Conservation (phyloP, 2,797 vertebrate species). For the Clangula hyemalis region DNA sequence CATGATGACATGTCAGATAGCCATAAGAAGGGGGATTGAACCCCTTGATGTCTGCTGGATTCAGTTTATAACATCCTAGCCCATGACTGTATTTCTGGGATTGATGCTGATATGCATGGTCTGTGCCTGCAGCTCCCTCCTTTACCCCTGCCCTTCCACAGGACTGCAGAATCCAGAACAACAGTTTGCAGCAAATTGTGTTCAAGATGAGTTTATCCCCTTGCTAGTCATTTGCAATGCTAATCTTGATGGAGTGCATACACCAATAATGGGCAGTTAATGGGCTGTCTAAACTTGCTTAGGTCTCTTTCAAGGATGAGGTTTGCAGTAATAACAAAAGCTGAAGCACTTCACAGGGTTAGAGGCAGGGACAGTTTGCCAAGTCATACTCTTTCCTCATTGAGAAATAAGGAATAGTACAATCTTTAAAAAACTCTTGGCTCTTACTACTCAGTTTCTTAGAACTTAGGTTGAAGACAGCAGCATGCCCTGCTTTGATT, state of each 20-base stretch:
- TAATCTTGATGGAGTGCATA: not conserved
- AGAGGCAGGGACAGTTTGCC: not conserved
- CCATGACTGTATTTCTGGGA: not conserved
- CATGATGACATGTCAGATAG: not conserved
- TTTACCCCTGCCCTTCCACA: not conserved
- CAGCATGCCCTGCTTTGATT: not conserved
- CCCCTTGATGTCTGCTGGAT: not conserved
- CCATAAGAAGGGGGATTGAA: not conserved
- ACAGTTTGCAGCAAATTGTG: not conserved
- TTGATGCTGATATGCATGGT: not conserved
- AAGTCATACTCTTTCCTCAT: not conserved
- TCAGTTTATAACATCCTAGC: not conserved
- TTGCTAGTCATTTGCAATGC: not conserved
- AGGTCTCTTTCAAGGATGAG: not conserved
- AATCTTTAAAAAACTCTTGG: not conserved
- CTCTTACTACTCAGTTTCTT: not conserved
- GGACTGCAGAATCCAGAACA: not conserved
- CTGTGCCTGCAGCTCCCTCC: not conserved
- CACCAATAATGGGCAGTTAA: not conserved
- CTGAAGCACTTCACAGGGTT: not conserved
- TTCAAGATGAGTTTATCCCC: not conserved
- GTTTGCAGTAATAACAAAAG: not conserved
- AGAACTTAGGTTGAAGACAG: not conserved
- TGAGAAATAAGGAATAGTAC: not conserved
- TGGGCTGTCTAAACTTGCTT: not conserved